Evolutionary conservation across 1,140 invertebrate genomes (phyloP), one percentile per base, ranked within the genome.

Genomic region (Macrobrachium rosenbergii): DNA sequence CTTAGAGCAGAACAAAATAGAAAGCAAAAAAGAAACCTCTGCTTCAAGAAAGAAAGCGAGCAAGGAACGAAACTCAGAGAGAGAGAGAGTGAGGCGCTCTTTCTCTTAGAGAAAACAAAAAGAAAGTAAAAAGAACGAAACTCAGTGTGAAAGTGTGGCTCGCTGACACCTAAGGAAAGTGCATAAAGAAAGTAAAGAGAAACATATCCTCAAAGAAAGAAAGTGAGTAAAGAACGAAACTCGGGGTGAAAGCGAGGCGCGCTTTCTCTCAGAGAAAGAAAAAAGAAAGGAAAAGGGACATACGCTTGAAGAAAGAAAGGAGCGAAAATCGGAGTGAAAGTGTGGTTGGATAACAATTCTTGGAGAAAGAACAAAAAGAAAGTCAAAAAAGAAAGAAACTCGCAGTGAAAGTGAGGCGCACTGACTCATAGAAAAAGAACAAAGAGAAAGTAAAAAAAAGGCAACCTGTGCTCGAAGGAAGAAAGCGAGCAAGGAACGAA

Each of bases 401-500:
- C 37, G 19, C 23, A 19, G 52, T 21, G 52, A 67, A 19, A 64
- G 62, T 21, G 17, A 28, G 45, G 7, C 11, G 14, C 5, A 52
- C 52, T 16, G 62, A 45, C n/a, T 43, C 28, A 1, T 17, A 45
- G 28, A 67, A 23, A 81, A n/a, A 67, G 78, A 63, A 37, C 19
- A 64, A 82, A 64, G 58, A 58, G 67, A 64, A 69, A 58, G 69
- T 37, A 58, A 59, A 82, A 45, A 52, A 52, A 52, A 52, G 6
- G 12, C 2, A 52, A 8, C 52, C 12, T 8, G 7, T 52, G 10
- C 45, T 52, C 7, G 2, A 52, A 82, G 80, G 72, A 63, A 82
- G 80, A 59, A 69, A 72, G 81, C 59, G 64, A 73, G 67, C 69
- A 69, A 73, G 64, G 69, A 45, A 59, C 7, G n/a, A 17, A 19